Evolutionary conservation across 2,797 vertebrate genomes (phyloP), one percentile per base, ranked within the genome.

Genomic region (Sebastes variabilis): DNA sequence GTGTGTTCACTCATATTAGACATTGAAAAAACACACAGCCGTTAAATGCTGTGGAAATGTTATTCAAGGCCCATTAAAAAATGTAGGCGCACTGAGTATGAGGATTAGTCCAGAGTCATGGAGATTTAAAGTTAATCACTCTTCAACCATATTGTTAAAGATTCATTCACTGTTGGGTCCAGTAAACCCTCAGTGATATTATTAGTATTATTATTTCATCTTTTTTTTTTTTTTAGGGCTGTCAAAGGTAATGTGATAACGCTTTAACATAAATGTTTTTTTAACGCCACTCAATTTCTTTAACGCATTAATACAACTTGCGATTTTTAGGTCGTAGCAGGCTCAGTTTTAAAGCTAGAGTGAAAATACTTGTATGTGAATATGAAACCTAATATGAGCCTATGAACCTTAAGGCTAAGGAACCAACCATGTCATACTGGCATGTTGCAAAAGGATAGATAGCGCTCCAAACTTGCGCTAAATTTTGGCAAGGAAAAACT

Each of bases 101-200:
- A 79, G 87, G 87, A 93, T 89, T 91, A 92, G 75, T 79, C 76
- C 77, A 46, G 80, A 85, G 78, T 84, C 86, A 83, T 66, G 52
- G 85, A 88, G 88, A 89, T 89, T 90, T 88, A 81, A 90, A 87
- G 88, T 89, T 83, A 91, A 91, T 93, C 87, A 80, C 75, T 81
- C 76, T 81, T 83, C 71, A 74, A 22, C 59, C 72, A 65, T 82
- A 83, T 79, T 90, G 81, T 87, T 85, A 55, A 86, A 81, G 75
- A 82, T 83, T 80, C 71, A 85, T 89, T 78, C 54, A 52, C 64
- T 69, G 67, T 62, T 69, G 75, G 49, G 72, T 65, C 54, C 66
- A 32, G 42, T 38, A 65, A 86, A 82, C 74, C 75, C 66, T 76
- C 66, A 56, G 12, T 68, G 73, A 80, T 75, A 65, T 66, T 58